Evolutionary conservation across 2,113 vertebrate species (phyloP).

Genomic region (Oryzias woworae): DNA sequence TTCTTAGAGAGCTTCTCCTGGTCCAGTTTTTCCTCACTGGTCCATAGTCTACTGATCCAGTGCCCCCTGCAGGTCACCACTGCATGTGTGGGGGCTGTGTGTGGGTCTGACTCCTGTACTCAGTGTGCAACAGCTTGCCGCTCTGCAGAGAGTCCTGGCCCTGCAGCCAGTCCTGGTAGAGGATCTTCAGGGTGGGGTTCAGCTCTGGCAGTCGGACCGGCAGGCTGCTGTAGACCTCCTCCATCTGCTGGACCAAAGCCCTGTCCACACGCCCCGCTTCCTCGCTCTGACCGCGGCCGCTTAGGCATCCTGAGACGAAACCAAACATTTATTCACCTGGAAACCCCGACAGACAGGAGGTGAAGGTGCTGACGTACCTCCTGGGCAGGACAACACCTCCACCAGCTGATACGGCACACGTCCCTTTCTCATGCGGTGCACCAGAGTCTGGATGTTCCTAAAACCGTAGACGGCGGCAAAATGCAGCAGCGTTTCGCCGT

Average conservation of each 20-base stretch:
- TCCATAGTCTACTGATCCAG: no score
- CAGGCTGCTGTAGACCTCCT: constrained; percentile 83
- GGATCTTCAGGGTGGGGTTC: constrained; percentile 77
- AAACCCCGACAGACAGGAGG: not conserved
- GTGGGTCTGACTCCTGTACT: constrained; percentile 67
- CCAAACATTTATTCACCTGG: not conserved
- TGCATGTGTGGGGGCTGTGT: constrained; percentile 74
- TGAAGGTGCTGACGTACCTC: constrained; percentile 75
- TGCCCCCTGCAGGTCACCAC: constrained; percentile 65
- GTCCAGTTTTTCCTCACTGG: no score
- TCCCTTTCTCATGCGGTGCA: constrained; percentile 89
- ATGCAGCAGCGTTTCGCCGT: constrained; percentile 88
- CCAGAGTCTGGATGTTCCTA: constrained; percentile 92
- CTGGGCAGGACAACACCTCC: constrained; percentile 93
- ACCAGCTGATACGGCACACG: constrained; percentile 90
- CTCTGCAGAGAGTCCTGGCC: constrained; percentile 81
- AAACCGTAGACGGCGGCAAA: constrained; percentile 94
- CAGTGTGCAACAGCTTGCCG: constrained; percentile 82
- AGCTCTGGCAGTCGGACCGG: constrained; percentile 82
- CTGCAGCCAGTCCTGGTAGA: constrained; percentile 92
- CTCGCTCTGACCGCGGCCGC: constrained; percentile 83
- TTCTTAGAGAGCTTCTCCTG: no score
- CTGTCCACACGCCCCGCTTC: constrained; percentile 81
- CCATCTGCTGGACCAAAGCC: constrained; percentile 86
- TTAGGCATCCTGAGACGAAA: constrained; percentile 83